Percentiles rank a stretch among this genome's conserved stretches.
Conservation (phyloP, 2,888 invertebrate species). For the Cyaniris semiargus region DNA sequence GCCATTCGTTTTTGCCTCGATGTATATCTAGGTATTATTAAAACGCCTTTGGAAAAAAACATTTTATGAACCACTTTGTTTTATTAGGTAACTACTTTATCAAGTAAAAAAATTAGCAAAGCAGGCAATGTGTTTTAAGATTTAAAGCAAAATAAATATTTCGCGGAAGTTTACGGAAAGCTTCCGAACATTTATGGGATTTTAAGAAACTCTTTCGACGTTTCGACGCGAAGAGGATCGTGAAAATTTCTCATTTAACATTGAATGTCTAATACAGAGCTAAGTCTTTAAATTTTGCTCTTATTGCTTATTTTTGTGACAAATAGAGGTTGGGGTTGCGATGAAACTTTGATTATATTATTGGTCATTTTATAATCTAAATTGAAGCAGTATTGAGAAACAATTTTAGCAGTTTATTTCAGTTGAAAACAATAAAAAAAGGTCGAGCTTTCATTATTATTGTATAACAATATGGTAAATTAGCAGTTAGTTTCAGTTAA, state of each 20-base stretch:
- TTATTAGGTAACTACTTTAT: no score
- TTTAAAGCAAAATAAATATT: background rate
- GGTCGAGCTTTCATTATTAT: no score
- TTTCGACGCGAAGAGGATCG: background rate
- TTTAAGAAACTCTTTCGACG: background rate
- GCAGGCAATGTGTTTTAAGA: background rate
- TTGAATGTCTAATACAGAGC: background rate
- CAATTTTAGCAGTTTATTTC: no score
- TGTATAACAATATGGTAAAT: no score
- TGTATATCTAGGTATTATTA: no score
- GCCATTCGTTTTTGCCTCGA: no score
- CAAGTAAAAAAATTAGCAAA: background rate
- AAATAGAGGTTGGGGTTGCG: background rate
- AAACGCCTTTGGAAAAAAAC: no score
- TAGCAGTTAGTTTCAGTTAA: no score
- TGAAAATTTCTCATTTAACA: constrained; percentile 9
- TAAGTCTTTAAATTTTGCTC: background rate
- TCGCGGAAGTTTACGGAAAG: background rate
- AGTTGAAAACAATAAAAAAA: background rate
- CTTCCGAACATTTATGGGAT: constrained; percentile 1
- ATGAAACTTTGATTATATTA: background rate
- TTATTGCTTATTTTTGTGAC: background rate
- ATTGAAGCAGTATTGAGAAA: no score
- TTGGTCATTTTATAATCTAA: background rate
- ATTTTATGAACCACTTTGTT: no score